Conservation (phyloP, 2,797 vertebrate species). For the Tapirus indicus region DNA sequence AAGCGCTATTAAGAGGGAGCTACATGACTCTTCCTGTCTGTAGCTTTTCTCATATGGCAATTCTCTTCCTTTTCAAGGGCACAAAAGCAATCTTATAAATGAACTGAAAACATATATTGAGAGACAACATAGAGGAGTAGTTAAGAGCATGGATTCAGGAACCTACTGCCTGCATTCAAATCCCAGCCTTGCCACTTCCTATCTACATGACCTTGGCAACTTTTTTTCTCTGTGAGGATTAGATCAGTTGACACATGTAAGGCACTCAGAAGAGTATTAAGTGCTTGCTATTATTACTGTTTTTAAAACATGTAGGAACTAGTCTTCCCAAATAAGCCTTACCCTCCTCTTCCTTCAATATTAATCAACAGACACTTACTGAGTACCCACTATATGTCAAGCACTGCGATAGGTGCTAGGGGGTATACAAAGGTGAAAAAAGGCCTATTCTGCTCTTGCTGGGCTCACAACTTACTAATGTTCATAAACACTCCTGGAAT, state of each 20-base stretch:
- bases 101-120: constrained; percentile 39
- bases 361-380: not conserved
- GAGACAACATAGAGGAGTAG: not conserved
- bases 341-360: not conserved
- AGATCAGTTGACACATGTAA: not conserved
- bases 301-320: not conserved
- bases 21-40: constrained; percentile 47
- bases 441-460: not conserved
- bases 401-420: not conserved
- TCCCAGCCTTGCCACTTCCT: not conserved
- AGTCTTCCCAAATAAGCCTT: not conserved
- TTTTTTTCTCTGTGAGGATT: not conserved
- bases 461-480: not conserved
- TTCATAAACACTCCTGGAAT: not conserved
- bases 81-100: constrained; percentile 11
- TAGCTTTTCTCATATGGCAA: constrained; percentile 1
- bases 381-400: not conserved
- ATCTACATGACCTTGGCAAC: not conserved
- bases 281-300: not conserved
- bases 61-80: constrained; percentile 10
- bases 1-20: constrained; percentile 33
- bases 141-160: not conserved
- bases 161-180: not conserved
- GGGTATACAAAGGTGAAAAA: not conserved
- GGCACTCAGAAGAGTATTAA: not conserved